A percentile compares a stretch with the other conserved stretches of the same genome.
phyloP scores from a whole-genome alignment of 2,797 vertebrate genomes.

The Lagorchestes hirsutus region DNA sequence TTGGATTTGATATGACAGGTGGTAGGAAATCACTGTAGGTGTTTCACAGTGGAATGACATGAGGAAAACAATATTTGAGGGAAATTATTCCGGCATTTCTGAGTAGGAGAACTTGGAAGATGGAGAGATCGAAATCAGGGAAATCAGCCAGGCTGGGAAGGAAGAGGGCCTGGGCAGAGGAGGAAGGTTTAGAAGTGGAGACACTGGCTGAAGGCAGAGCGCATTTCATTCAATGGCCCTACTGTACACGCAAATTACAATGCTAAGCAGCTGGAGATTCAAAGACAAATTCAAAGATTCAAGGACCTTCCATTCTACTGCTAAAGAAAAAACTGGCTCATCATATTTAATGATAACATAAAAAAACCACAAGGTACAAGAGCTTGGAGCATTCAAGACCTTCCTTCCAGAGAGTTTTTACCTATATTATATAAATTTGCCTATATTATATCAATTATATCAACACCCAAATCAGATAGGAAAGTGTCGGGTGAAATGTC shows the following conservation, averaged over 20 bases:
- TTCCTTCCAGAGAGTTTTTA: neutral
- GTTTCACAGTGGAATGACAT: neutral
- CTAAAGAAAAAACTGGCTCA: neutral
- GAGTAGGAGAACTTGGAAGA: neutral
- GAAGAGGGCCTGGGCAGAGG: neutral
- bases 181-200: neutral
- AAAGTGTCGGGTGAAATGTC: neutral
- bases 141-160: neutral
- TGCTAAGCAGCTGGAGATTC: neutral
- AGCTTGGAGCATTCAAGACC: neutral
- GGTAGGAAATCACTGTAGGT: neutral
- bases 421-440: neutral
- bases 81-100: neutral
- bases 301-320: neutral
- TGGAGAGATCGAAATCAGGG: neutral
- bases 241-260: neutral
- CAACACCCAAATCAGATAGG: neutral
- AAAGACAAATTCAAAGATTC: neutral
- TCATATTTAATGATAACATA: neutral
- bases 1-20: neutral
- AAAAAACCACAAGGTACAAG: neutral
- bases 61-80: neutral
- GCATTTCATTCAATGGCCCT: neutral
- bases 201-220: neutral
- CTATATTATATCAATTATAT: neutral